These are phyloP conservation scores for Nanger granti DNA, from an alignment of 2,113 vertebrate species.

Conservation along the genomic window DNA sequence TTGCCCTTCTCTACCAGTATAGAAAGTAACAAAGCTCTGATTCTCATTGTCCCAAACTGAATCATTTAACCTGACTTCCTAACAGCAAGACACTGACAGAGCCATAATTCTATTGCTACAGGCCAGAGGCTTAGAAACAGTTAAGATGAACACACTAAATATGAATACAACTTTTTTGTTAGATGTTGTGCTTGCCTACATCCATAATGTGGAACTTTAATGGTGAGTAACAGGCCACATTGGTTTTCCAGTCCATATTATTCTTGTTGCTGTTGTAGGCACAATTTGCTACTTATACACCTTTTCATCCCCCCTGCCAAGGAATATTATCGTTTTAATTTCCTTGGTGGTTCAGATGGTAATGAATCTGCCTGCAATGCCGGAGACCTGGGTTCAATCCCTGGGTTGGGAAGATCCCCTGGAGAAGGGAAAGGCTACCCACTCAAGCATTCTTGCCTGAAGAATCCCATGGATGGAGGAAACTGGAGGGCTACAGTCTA, in stretches of 20 bases:
- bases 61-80: background rate
- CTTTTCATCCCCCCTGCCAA: background rate
- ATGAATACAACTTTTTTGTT: background rate
- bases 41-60: background rate
- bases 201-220: background rate
- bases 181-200: background rate
- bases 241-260: background rate
- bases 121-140: rapidly evolving
- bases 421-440: background rate
- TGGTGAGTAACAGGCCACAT: background rate
- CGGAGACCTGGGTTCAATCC: rapidly evolving
- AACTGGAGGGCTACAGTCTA: background rate
- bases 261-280: background rate
- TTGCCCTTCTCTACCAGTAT: background rate
- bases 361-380: background rate
- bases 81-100: background rate
- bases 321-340: background rate
- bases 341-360: background rate
- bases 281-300: background rate
- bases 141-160: background rate
- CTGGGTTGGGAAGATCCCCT: background rate
- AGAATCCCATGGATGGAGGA: background rate
- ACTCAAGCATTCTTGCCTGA: background rate
- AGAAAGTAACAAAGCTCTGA: background rate
- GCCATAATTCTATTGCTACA: background rate